These are phyloP conservation scores for Nomada goodeniana DNA, from an alignment of 2,888 invertebrate genomes.

Conservation along the genomic window DNA sequence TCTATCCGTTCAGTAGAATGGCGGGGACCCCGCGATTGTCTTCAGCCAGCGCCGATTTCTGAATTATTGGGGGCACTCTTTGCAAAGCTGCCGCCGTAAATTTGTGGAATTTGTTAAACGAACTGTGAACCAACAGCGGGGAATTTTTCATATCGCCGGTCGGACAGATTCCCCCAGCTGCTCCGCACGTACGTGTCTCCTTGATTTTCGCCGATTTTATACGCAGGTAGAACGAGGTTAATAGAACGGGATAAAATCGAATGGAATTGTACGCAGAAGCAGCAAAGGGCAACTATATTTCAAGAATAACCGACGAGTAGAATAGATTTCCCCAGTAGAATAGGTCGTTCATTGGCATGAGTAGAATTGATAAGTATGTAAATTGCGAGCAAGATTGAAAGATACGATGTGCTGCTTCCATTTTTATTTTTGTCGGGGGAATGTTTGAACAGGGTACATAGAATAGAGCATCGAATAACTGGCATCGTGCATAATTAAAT, in stretches of 20 bases:
- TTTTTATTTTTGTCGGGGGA: too few relatives aligned
- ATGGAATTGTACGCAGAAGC: not conserved
- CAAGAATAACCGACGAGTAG: not conserved
- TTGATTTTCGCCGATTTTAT: conserved; percentile 16
- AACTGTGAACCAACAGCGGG: conserved; percentile 66
- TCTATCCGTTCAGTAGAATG: conserved; percentile 49
- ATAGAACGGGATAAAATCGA: not conserved
- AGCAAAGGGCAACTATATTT: not conserved
- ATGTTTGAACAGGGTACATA: too few relatives aligned
- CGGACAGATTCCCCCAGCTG: not conserved
- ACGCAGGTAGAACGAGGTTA: not conserved
- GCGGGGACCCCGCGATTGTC: conserved; percentile 48
- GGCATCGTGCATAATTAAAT: too few relatives aligned
- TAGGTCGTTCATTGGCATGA: too few relatives aligned
- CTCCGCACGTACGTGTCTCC: not conserved
- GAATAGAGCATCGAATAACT: too few relatives aligned
- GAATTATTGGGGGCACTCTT: conserved; percentile 65
- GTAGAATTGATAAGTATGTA: too few relatives aligned
- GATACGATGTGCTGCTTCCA: too few relatives aligned
- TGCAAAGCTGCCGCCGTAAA: conserved; percentile 5
- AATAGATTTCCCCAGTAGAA: too few relatives aligned
- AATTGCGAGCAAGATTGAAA: too few relatives aligned
- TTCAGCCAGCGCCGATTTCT: conserved; percentile 64
- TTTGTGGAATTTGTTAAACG: conserved; percentile 70
- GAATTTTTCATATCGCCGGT: conserved; percentile 55